Percentiles rank a stretch among this genome's conserved stretches.
Evolutionary conservation across 2,113 vertebrate genomes (phyloP).

Genomic region (Petrocephalus zakoni): DNA sequence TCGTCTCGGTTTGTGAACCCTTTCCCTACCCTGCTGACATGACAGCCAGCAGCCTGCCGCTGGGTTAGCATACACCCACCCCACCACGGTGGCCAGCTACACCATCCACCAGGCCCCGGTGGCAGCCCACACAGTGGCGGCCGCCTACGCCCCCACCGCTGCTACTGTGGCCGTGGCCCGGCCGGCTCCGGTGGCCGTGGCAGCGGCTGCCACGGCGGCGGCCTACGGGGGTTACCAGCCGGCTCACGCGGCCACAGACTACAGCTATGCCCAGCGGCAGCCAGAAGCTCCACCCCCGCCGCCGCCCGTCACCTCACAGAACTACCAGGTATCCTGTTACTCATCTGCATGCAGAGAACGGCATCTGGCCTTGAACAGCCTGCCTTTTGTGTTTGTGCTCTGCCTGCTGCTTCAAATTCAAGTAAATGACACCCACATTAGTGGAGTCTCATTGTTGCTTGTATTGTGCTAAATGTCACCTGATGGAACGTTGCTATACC

Average conservation of each 20-base stretch:
- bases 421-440: not conserved
- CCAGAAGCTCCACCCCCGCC: slow-evolving; percentile 94
- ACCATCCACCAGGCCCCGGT: slow-evolving; percentile 96
- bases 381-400: not conserved
- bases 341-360: not conserved
- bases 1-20: not conserved
- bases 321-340: slow-evolving; percentile 79
- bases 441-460: not conserved
- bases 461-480: not conserved
- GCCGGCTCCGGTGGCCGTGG: slow-evolving; percentile 84
- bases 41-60: slow-evolving; percentile 86
- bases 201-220: slow-evolving; percentile 82
- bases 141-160: slow-evolving; percentile 84
- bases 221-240: slow-evolving; percentile 92
- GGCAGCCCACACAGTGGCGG: slow-evolving; percentile 88
- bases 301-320: slow-evolving; percentile 91
- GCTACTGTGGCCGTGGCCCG: slow-evolving; percentile 86
- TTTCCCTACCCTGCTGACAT: slow-evolving; percentile 5
- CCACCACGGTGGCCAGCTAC: slow-evolving; percentile 97
- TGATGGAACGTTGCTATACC: not conserved
- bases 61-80: slow-evolving; percentile 97
- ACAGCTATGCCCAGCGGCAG: slow-evolving; percentile 87
- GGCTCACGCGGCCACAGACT: slow-evolving; percentile 81
- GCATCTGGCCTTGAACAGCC: not conserved
- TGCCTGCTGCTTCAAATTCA: not conserved